Conservation (phyloP, 2,113 vertebrate genomes). For the Gallinago media region DNA sequence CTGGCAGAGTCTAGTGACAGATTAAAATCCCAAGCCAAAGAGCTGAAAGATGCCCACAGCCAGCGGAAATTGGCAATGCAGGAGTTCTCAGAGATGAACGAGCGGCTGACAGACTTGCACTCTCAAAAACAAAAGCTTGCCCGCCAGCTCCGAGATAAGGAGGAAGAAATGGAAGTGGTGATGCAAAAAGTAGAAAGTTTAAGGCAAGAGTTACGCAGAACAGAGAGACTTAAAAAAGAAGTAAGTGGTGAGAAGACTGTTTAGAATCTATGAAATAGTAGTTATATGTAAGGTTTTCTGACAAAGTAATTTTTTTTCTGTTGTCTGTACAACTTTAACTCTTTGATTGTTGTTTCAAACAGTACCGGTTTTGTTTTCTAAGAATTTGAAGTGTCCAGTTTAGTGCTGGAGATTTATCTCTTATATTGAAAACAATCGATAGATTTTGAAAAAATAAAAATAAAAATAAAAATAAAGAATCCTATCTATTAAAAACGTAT, state of each 20-base stretch:
- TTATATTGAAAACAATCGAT: neutral
- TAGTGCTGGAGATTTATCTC: conserved; percentile 32
- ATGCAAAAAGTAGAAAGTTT: conserved; percentile 92
- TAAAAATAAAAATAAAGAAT: neutral
- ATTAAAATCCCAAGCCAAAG: conserved; percentile 95
- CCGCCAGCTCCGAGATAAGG: conserved; percentile 96
- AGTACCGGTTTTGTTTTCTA: neutral
- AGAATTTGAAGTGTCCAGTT: conserved; percentile 24
- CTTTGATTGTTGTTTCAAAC: conserved; percentile 29
- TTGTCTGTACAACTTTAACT: conserved; percentile 8
- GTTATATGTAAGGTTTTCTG: conserved; percentile 48
- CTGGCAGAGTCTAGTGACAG: conserved; percentile 88
- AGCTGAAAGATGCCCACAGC: conserved; percentile 96
- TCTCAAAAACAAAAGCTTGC: conserved; percentile 94
- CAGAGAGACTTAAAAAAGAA: conserved; percentile 96
- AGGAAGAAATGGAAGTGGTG: conserved; percentile 95
- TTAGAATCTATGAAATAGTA: conserved; percentile 41
- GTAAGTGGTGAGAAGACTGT: conserved; percentile 82
- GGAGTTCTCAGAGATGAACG: conserved; percentile 97
- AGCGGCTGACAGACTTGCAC: conserved; percentile 92
- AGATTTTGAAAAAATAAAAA: neutral
- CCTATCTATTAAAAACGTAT: conserved; percentile 33
- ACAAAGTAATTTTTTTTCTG: neutral
- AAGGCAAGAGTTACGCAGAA: conserved; percentile 94
- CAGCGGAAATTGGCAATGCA: conserved; percentile 96